Conservation (phyloP, 2,888 invertebrate genomes). For the Abscondita cerata region DNA sequence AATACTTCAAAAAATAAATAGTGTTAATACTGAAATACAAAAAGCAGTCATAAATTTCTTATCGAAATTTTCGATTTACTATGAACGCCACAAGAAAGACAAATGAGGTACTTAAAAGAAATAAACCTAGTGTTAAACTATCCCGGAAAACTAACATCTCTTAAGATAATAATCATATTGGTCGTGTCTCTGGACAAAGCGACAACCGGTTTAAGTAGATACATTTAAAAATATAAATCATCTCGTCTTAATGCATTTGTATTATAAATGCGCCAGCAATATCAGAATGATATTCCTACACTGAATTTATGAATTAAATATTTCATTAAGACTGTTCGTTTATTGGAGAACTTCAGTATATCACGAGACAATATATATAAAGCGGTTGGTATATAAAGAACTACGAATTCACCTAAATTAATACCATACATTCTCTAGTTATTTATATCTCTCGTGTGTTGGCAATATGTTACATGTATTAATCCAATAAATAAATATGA, state of each 20-base stretch:
- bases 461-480: constrained; percentile 62
- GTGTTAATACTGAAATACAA: too few relatives aligned
- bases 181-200: constrained; percentile 1
- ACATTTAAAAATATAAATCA: constrained; percentile 8
- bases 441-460: constrained; percentile 61
- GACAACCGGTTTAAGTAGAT: constrained; percentile 7
- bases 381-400: constrained; percentile 52
- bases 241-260: constrained; percentile 4
- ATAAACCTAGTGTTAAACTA: too few relatives aligned
- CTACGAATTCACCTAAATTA: constrained; percentile 58
- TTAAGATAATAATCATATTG: not conserved
- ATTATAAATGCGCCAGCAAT: constrained; percentile 5
- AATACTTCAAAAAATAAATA: too few relatives aligned
- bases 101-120: too few relatives aligned
- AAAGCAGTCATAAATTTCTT: too few relatives aligned
- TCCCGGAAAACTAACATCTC: too few relatives aligned
- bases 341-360: constrained; percentile 50
- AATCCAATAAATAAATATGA: constrained; percentile 62
- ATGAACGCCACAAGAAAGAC: too few relatives aligned
- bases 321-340: constrained; percentile 42
- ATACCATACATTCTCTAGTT: constrained; percentile 59
- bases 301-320: constrained; percentile 10
- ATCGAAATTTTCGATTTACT: too few relatives aligned
- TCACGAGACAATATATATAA: constrained; percentile 56
- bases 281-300: constrained; percentile 8